These are phyloP conservation scores for Parapristionchus giblindavisi DNA, from an alignment of 2,888 invertebrate species.

Conservation along the genomic window DNA sequence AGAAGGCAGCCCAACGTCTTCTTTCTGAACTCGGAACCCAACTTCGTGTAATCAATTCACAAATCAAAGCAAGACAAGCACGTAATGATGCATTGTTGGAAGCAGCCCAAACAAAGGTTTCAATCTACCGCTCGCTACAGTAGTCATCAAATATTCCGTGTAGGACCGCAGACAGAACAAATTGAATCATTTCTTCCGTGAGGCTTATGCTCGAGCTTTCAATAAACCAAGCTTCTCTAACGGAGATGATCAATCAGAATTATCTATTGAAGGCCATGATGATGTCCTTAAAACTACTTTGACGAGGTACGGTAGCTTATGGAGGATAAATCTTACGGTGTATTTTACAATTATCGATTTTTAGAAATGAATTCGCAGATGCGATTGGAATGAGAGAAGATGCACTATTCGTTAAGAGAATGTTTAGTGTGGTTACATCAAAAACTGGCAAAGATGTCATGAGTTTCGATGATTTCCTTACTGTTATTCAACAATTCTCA, in stretches of 20 bases:
- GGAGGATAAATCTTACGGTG: not conserved
- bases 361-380: slow-evolving; percentile 84
- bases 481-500: slow-evolving; percentile 75
- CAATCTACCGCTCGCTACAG: not conserved
- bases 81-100: slow-evolving; percentile 57
- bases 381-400: slow-evolving; percentile 94
- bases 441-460: slow-evolving; percentile 78
- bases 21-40: slow-evolving; percentile 17
- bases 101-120: slow-evolving; percentile 80
- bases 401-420: slow-evolving; percentile 92
- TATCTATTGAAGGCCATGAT: slow-evolving; percentile 40
- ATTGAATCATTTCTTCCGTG: slow-evolving; percentile 91
- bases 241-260: slow-evolving; percentile 36
- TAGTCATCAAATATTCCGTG: not conserved
- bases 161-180: slow-evolving; percentile 82
- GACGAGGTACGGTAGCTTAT: slow-evolving; percentile 45
- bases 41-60: slow-evolving; percentile 4
- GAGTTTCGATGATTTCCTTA: slow-evolving; percentile 89
- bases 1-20: slow-evolving; percentile 37
- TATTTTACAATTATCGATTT: not conserved
- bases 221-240: too few relatives aligned
- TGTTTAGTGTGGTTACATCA: slow-evolving; percentile 81
- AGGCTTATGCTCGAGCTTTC: slow-evolving; percentile 71
- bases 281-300: slow-evolving; percentile 63
- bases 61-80: slow-evolving; percentile 36